Conservation (phyloP, 2,797 vertebrate species). For the Macropodus opercularis region DNA sequence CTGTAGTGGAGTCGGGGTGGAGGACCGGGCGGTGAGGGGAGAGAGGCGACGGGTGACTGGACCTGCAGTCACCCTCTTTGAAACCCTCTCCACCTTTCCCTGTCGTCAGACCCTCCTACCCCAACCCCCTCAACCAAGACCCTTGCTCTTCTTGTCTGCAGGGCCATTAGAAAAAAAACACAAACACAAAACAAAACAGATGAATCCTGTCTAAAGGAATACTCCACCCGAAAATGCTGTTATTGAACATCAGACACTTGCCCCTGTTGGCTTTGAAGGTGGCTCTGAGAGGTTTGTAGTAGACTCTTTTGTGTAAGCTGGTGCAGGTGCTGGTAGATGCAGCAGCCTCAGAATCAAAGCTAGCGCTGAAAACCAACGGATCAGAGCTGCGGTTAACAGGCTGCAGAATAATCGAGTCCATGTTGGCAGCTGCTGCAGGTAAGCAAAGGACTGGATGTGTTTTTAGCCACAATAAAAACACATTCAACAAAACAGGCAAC, state of each 20-base stretch:
- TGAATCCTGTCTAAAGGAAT: slow-evolving; percentile 33
- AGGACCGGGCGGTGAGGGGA: slow-evolving; percentile 20
- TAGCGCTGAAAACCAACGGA: neutral
- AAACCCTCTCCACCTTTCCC: slow-evolving; percentile 16
- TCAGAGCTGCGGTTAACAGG: too few species aligned
- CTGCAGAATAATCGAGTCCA: too few species aligned
- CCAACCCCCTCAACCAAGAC: slow-evolving; percentile 1
- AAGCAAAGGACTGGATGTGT: too few species aligned
- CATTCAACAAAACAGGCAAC: too few species aligned
- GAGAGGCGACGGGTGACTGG: slow-evolving; percentile 77
- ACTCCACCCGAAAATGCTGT: slow-evolving; percentile 8
- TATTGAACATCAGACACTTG: neutral
- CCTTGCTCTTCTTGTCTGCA: slow-evolving; percentile 20
- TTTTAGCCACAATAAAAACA: too few species aligned
- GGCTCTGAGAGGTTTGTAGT: slow-evolving; percentile 8
- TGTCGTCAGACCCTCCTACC: neutral
- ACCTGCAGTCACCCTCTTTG: slow-evolving; percentile 87
- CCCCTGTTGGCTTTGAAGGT: neutral
- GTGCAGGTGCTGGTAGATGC: neutral
- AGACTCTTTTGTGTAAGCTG: neutral
- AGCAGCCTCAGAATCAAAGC: neutral
- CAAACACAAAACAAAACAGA: too few species aligned
- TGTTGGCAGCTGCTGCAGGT: too few species aligned
- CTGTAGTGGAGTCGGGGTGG: slow-evolving; percentile 38
- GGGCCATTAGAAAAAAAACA: slow-evolving; percentile 24